Base-by-base conservation (phyloP, 2,797 vertebrate species). In the Amniataba percoides region DNA sequence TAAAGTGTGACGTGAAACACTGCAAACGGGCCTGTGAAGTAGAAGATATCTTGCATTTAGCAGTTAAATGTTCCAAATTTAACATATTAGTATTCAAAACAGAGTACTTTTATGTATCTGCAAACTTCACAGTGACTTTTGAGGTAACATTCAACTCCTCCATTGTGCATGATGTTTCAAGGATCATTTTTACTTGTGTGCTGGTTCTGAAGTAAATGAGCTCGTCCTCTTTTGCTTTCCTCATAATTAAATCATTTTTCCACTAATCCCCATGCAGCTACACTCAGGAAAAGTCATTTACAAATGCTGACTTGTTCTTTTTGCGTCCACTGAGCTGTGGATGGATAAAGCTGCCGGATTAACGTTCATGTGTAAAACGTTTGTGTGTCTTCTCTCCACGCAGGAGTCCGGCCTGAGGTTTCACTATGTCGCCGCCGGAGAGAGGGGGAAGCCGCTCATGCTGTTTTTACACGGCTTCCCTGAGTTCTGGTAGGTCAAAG, bases 321-420 rank as follows among this genome's bases (percentile, higher is more conserved):
- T 43, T 66, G 55, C 66, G 34, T 64, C 14, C 51, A 4, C 11
- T 64, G 27, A 80, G 76, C 76, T 58, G 23, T 42, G 60, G 55
- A 31, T 40, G 36, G 31, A 46, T 51, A 25, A 76, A 36, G n/a
- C 43, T 19, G 18, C 65, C 42, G 12, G 23, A 23, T 52, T 36
- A 23, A 42, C 19, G 9, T 69, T 65, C 18, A 3, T n/a, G 4
- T 77, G 18, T 57, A 43, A 70, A 70, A 56, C 43, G 12, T 23
- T 19, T 60, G 49, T 75, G 5, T 76, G 39, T 78, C 31, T 77
- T 61, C 65, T 75, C 23, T 62, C 55, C 39, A 11, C 27, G 7
- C 87, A 99, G 98, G 98, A 99, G 90, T 99, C 98, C 0, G 98
- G 98, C 65, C 93, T 99, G 82, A 95, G 98, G 91, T 99, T 99